phyloP scores from a whole-genome alignment of 2,113 vertebrate species.

The Marcusenius ussheri region DNA sequence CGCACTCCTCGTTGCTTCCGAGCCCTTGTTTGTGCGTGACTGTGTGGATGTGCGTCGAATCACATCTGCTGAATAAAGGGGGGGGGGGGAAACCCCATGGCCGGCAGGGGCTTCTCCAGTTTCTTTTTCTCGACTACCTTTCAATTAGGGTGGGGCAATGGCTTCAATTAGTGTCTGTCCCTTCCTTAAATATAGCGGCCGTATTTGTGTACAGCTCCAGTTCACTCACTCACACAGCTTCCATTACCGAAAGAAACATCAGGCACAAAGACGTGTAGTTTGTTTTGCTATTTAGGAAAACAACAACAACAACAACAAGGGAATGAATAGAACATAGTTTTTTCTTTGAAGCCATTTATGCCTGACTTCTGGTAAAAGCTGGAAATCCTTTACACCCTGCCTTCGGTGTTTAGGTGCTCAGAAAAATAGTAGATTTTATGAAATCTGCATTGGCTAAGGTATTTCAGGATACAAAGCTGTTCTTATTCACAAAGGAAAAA shows the following conservation, averaged over 20 bases:
- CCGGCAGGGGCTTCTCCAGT: background rate
- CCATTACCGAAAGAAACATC: background rate
- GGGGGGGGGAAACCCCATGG: no score
- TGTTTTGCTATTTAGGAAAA: background rate
- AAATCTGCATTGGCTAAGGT: background rate
- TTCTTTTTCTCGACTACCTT: background rate
- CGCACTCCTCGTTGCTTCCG: slow-evolving; percentile 46
- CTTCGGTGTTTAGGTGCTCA: background rate
- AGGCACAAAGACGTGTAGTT: background rate
- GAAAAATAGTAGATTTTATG: background rate
- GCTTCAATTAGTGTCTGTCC: background rate
- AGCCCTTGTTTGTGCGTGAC: slow-evolving; percentile 27
- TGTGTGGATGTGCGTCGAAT: slow-evolving; percentile 26
- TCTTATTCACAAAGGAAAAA: slow-evolving; percentile 6
- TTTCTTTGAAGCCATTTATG: background rate
- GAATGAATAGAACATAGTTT: background rate
- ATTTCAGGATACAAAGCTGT: background rate
- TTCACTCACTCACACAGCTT: background rate
- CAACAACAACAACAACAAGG: background rate
- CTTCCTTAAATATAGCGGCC: background rate
- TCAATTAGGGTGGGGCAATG: background rate
- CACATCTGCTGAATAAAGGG: slow-evolving; percentile 15
- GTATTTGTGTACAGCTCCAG: background rate
- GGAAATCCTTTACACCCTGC: background rate
- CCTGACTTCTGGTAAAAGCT: background rate